Evolutionary conservation across 1,140 invertebrate species (phyloP).

Genomic region (Drosophila miranda): DNA sequence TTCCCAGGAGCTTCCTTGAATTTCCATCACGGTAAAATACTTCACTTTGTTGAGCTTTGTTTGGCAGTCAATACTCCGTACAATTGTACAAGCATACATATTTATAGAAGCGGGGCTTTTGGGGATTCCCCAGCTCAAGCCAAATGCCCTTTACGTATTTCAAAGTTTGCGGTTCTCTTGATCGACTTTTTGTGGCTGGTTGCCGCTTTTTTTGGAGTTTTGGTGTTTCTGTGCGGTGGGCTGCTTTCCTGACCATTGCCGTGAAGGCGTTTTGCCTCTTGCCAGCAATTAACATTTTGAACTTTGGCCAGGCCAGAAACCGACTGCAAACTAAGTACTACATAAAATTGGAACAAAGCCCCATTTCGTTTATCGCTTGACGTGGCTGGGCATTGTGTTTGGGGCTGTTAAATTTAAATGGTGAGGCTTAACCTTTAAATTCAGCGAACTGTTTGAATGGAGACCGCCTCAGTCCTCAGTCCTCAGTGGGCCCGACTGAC

Average conservation of each 20-base stretch:
- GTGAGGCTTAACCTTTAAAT: conserved; percentile 74
- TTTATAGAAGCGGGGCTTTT: background rate
- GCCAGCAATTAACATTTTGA: conserved; percentile 55
- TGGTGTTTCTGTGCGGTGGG: no score
- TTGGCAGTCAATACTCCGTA: no score
- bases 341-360: conserved; percentile 68
- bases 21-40: no score
- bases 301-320: conserved; percentile 50
- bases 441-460: conserved; percentile 51
- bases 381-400: conserved; percentile 40
- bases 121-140: background rate
- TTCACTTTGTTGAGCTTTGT: no score
- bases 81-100: background rate
- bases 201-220: background rate
- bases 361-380: conserved; percentile 43
- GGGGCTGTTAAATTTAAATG: conserved; percentile 69
- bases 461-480: conserved; percentile 2
- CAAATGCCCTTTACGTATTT: background rate
- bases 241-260: conserved; percentile 15
- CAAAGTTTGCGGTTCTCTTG: conserved; percentile 10
- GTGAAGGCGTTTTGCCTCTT: conserved; percentile 36
- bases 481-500: conserved; percentile 1
- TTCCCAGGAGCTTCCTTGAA: no score
- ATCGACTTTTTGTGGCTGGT: background rate
- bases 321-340: conserved; percentile 15